Conservation (phyloP, 2,797 vertebrate genomes). For the Coregonus sp. region DNA sequence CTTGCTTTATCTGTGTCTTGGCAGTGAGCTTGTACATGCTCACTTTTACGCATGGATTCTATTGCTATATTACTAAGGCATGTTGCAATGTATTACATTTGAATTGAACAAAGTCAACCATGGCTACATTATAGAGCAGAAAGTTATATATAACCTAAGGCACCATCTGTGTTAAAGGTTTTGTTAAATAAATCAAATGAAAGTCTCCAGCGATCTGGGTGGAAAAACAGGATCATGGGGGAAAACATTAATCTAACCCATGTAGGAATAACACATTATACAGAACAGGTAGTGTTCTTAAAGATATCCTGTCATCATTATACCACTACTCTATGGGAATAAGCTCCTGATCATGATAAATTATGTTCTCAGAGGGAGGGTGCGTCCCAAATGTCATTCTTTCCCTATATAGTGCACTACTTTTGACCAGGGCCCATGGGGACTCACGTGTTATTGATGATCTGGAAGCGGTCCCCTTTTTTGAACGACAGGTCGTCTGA, state of each 20-base stretch:
- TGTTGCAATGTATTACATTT: not conserved
- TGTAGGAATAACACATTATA: constrained; percentile 23
- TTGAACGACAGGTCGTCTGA: constrained; percentile 95
- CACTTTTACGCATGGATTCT: not conserved
- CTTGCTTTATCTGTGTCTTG: no score
- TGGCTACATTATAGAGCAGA: constrained; percentile 39
- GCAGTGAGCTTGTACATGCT: not conserved
- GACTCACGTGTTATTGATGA: constrained; percentile 96
- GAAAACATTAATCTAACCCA: constrained; percentile 33
- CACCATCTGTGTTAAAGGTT: constrained; percentile 17
- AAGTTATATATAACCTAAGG: not conserved
- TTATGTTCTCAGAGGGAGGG: not conserved
- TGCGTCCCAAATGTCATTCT: not conserved
- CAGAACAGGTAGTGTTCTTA: constrained; percentile 7
- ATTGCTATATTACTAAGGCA: not conserved
- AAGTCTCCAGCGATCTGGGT: not conserved
- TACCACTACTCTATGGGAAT: not conserved
- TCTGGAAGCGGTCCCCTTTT: constrained; percentile 96
- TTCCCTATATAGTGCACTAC: not conserved
- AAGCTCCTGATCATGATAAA: not conserved
- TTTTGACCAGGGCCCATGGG: not conserved
- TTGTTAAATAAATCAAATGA: constrained; percentile 17
- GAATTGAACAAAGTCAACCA: constrained; percentile 35
- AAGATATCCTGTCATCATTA: not conserved
- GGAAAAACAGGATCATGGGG: constrained; percentile 9